These are phyloP conservation scores for Agriopis leucophaearia DNA, from an alignment of 2,888 invertebrate species.

Conservation along the genomic window DNA sequence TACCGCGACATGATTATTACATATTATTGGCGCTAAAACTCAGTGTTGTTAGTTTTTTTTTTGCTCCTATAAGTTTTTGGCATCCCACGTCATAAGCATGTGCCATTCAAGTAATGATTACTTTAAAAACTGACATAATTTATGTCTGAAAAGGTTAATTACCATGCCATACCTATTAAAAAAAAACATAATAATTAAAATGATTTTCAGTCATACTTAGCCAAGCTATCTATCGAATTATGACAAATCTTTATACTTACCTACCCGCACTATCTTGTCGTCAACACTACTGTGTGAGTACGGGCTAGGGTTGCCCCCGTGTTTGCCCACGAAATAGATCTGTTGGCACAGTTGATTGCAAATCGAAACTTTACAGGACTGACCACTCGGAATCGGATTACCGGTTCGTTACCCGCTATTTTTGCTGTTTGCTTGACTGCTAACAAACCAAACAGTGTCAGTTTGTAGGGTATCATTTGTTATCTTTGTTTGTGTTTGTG, in stretches of 20 bases:
- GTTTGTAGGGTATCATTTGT: conserved; percentile 50
- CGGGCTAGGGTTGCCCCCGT: conserved; percentile 62
- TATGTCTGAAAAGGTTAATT: no score
- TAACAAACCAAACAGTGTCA: conserved; percentile 72
- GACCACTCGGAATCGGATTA: conserved; percentile 82
- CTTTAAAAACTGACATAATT: no score
- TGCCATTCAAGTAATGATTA: no score
- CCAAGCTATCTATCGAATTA: background rate
- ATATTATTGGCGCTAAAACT: no score
- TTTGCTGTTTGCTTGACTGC: conserved; percentile 76
- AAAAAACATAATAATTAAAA: no score
- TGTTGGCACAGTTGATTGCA: conserved; percentile 81
- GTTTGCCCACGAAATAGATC: conserved; percentile 78
- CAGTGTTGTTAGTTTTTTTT: no score
- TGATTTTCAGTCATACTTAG: no score
- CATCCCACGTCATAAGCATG: no score
- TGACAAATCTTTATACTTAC: conserved; percentile 1
- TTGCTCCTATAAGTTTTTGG: no score
- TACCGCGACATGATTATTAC: no score
- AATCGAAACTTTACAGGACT: conserved; percentile 80
- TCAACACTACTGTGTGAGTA: conserved; percentile 29
- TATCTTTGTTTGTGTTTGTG: conserved; percentile 61
- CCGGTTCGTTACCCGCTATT: conserved; percentile 78
- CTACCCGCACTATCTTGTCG: conserved; percentile 20
- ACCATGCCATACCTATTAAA: no score